These are phyloP conservation scores for Blastobasis adustella DNA, from an alignment of 2,888 invertebrate genomes.

Conservation along the genomic window DNA sequence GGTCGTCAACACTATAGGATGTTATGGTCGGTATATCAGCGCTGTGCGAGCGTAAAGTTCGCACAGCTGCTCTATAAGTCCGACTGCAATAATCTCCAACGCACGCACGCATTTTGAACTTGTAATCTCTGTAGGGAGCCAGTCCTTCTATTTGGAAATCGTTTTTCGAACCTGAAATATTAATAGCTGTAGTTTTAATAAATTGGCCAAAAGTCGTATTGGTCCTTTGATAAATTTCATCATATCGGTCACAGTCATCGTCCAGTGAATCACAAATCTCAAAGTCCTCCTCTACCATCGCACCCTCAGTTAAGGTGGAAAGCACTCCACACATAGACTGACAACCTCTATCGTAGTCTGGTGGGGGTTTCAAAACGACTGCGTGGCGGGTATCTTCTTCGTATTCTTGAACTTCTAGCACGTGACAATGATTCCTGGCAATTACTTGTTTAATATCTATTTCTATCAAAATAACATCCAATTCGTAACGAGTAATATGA, in stretches of 20 bases:
- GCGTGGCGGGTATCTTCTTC: constrained; percentile 46
- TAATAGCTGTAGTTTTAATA: constrained; percentile 36
- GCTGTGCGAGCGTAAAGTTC: constrained; percentile 36
- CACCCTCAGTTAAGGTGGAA: constrained; percentile 38
- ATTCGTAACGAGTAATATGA: constrained; percentile 45
- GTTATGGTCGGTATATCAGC: constrained; percentile 41
- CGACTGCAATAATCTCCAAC: constrained; percentile 40
- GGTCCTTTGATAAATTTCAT: constrained; percentile 22
- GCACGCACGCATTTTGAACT: constrained; percentile 52
- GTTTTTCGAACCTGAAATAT: constrained; percentile 31
- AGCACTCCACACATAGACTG: constrained; percentile 53
- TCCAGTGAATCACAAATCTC: constrained; percentile 15
- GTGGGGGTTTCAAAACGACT: constrained; percentile 48
- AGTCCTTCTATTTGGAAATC: constrained; percentile 40
- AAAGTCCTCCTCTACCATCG: constrained; percentile 3
- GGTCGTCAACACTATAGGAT: constrained; percentile 21
- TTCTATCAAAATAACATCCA: constrained; percentile 49
- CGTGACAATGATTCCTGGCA: constrained; percentile 41
- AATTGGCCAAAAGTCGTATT: constrained; percentile 38
- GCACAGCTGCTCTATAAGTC: constrained; percentile 41
- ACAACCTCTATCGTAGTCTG: constrained; percentile 45
- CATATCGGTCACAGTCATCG: constrained; percentile 30
- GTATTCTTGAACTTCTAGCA: constrained; percentile 25
- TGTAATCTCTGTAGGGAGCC: constrained; percentile 58
- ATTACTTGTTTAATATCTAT: constrained; percentile 29